phyloP scores from a whole-genome alignment of 2,888 invertebrate species.

The Torymus auratus region DNA sequence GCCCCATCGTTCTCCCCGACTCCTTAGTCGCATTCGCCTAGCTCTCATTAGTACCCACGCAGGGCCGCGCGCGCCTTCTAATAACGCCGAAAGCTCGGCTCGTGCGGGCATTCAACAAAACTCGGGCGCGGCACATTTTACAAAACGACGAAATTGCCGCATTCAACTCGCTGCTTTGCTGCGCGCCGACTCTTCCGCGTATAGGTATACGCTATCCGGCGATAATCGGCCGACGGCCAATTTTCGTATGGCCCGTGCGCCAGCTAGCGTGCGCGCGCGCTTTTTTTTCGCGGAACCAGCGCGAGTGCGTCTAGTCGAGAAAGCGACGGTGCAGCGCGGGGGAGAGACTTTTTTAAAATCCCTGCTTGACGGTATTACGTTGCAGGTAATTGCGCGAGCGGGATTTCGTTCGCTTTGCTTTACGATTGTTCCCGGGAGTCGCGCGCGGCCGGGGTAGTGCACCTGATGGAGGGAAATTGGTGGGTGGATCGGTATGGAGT shows the following conservation, averaged over 20 bases:
- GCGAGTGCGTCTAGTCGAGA: not conserved
- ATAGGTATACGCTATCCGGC: conserved; percentile 11
- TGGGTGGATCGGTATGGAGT: conserved; percentile 14
- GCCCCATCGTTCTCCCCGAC: too few species aligned
- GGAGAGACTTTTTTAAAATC: conserved; percentile 40
- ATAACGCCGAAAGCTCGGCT: conserved; percentile 25
- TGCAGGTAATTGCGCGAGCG: conserved; percentile 29
- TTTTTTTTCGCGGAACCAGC: conserved; percentile 47
- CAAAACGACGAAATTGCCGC: conserved; percentile 13
- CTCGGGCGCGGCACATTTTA: too few species aligned
- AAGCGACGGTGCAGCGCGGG: not conserved
- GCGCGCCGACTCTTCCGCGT: conserved; percentile 20
- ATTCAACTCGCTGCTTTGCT: not conserved
- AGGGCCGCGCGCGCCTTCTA: not conserved
- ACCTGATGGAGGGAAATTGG: not conserved
- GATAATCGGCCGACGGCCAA: conserved; percentile 42
- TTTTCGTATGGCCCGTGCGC: conserved; percentile 36
- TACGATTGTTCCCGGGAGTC: conserved; percentile 44
- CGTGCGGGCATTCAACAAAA: too few species aligned
- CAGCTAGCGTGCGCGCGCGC: not conserved
- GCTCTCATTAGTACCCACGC: conserved; percentile 24
- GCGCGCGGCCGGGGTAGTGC: too few species aligned
- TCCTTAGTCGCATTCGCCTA: not conserved
- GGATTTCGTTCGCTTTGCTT: conserved; percentile 36
- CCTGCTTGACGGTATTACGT: not conserved